phyloP scores from a whole-genome alignment of 2,888 invertebrate genomes.

The Chloroclysta siterata region DNA sequence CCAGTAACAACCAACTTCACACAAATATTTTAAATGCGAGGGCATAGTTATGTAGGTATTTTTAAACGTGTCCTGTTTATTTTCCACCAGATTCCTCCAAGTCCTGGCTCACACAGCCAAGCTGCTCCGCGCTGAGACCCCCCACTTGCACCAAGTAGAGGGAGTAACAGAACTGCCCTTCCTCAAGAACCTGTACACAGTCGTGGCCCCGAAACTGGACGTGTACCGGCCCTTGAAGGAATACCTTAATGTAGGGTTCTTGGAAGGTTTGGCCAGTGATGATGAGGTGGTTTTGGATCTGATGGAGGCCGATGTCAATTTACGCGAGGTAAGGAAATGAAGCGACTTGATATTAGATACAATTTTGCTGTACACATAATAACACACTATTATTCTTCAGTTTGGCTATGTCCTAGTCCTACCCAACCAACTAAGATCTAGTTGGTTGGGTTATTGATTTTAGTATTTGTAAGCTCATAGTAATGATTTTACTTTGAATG shows the following conservation, averaged over 20 bases:
- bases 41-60: neutral
- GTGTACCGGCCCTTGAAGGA: slow-evolving; percentile 53
- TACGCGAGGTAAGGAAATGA: slow-evolving; percentile 58
- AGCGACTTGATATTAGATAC: neutral
- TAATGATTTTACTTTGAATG: too few species aligned
- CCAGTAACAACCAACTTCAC: too few species aligned
- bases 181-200: slow-evolving; percentile 53
- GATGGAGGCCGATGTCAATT: slow-evolving; percentile 56
- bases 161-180: slow-evolving; percentile 62
- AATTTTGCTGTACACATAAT: too few species aligned
- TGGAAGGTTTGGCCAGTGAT: slow-evolving; percentile 46
- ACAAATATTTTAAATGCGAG: too few species aligned
- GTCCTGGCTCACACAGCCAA: slow-evolving; percentile 60
- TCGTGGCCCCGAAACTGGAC: slow-evolving; percentile 62
- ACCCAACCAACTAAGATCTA: too few species aligned
- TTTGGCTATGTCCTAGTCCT: too few species aligned
- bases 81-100: slow-evolving; percentile 56
- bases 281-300: slow-evolving; percentile 51
- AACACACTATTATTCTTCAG: too few species aligned
- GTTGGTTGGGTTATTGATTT: too few species aligned
- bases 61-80: too few species aligned
- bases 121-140: slow-evolving; percentile 63
- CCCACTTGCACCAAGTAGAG: slow-evolving; percentile 66
- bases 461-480: too few species aligned
- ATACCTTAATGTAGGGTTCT: slow-evolving; percentile 48